These are phyloP conservation scores for Enteromius unitaeniatus DNA, from an alignment of 2,797 vertebrate genomes.

Conservation along the genomic window DNA sequence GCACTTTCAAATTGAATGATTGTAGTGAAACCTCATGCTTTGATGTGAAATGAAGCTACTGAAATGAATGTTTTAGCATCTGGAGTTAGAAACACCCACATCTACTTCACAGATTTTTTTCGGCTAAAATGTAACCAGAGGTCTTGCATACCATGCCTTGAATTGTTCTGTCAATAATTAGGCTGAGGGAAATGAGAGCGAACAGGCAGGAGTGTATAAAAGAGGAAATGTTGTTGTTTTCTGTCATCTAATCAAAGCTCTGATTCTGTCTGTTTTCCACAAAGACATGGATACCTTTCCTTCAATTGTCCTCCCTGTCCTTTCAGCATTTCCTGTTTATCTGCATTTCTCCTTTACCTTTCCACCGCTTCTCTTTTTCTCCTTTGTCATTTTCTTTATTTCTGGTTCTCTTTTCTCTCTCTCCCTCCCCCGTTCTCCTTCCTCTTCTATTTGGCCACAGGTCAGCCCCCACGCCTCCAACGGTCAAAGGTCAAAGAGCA, in stretches of 20 bases:
- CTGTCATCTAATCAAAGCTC: slow-evolving; percentile 3
- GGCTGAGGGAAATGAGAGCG: background rate
- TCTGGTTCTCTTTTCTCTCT: slow-evolving; percentile 62
- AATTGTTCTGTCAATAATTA: slow-evolving; percentile 29
- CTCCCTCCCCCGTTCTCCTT: slow-evolving; percentile 47
- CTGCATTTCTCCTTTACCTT: slow-evolving; percentile 20
- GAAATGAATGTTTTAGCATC: background rate
- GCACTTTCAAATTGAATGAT: slow-evolving; percentile 2
- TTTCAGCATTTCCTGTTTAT: slow-evolving; percentile 25
- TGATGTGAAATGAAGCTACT: background rate
- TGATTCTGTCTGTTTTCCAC: slow-evolving; percentile 2
- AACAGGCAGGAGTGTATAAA: background rate
- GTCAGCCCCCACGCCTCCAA: slow-evolving; percentile 71
- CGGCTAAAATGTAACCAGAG: slow-evolving; percentile 10
- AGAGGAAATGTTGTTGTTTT: slow-evolving; percentile 15
- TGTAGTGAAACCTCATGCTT: background rate
- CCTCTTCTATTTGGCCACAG: slow-evolving; percentile 61
- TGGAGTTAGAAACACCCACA: background rate
- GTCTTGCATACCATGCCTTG: background rate
- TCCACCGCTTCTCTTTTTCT: background rate
- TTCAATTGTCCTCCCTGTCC: slow-evolving; percentile 23
- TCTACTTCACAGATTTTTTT: background rate
- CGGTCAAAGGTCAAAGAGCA: slow-evolving; percentile 75
- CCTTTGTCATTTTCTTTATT: background rate
- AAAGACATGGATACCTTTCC: slow-evolving; percentile 31